Evolutionary conservation across 2,888 invertebrate genomes (phyloP).

Genomic region (Pemphredon lugubris): DNA sequence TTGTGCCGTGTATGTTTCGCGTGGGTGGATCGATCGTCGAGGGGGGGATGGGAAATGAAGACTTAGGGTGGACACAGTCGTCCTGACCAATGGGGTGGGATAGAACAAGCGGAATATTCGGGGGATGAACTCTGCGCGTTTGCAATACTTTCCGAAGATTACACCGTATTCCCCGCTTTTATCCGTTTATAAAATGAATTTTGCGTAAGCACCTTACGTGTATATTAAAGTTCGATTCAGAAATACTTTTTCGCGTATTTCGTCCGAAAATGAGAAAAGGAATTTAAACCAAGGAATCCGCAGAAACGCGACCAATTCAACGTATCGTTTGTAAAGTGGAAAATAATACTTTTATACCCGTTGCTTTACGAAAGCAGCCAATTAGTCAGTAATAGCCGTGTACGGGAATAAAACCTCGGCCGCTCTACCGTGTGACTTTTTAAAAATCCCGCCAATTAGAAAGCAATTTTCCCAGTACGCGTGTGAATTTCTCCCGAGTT

Average conservation of each 20-base stretch:
- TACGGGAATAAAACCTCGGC: slow-evolving; percentile 29
- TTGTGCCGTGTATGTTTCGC: slow-evolving; percentile 30
- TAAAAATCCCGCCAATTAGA: slow-evolving; percentile 54
- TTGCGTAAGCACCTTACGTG: too few relatives aligned
- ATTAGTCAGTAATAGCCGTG: slow-evolving; percentile 49
- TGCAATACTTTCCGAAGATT: too few relatives aligned
- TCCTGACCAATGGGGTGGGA: not conserved
- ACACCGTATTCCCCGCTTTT: too few relatives aligned
- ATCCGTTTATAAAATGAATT: too few relatives aligned
- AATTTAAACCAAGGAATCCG: too few relatives aligned
- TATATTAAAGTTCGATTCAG: too few relatives aligned
- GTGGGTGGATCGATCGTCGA: slow-evolving; percentile 23
- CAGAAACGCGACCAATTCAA: slow-evolving; percentile 33
- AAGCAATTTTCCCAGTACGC: slow-evolving; percentile 44
- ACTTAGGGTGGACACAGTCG: not conserved
- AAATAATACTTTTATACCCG: slow-evolving; percentile 30
- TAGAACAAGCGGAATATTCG: too few relatives aligned
- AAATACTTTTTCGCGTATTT: too few relatives aligned
- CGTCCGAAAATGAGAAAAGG: too few relatives aligned
- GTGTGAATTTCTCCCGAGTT: slow-evolving; percentile 46
- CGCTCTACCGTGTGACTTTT: slow-evolving; percentile 46
- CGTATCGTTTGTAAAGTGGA: slow-evolving; percentile 12
- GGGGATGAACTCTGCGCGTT: too few relatives aligned
- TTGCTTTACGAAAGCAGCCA: slow-evolving; percentile 39
- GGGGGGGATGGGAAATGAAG: not conserved